A percentile compares a stretch with the other conserved stretches of the same genome.
These are phyloP conservation scores for Trachymyrmex septentrionalis DNA, from an alignment of 1,140 invertebrate genomes.

Conservation along the genomic window DNA sequence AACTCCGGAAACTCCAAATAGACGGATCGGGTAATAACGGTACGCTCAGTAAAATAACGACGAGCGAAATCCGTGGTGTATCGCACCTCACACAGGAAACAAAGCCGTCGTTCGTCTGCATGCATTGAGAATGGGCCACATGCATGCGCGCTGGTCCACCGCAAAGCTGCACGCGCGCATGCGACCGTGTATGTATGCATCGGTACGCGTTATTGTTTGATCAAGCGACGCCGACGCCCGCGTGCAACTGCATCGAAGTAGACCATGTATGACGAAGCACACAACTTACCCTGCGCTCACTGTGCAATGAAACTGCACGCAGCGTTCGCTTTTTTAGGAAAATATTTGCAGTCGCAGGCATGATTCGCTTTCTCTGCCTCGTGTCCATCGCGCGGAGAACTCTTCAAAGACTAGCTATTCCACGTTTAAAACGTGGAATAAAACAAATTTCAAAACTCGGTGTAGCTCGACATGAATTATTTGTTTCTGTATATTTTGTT, in stretches of 20 bases:
- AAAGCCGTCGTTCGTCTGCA: constrained; percentile 28
- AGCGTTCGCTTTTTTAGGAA: background rate
- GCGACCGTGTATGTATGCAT: background rate
- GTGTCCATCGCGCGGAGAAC: constrained; percentile 18
- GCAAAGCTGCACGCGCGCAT: constrained; percentile 32
- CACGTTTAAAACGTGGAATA: background rate
- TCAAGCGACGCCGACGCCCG: constrained; percentile 19
- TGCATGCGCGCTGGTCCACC: constrained; percentile 16
- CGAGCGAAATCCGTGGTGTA: background rate
- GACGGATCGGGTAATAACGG: constrained; percentile 35
- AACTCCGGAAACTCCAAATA: constrained; percentile 25
- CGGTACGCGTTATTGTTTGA: constrained; percentile 58
- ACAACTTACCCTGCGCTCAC: constrained; percentile 23
- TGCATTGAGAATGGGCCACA: background rate
- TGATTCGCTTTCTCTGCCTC: constrained; percentile 2
- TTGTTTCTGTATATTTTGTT: constrained; percentile 23
- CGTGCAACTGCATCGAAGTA: constrained; percentile 33
- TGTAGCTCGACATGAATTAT: constrained; percentile 18
- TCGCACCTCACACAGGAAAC: constrained; percentile 31
- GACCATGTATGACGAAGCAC: constrained; percentile 23
- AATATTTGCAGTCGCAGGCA: constrained; percentile 29
- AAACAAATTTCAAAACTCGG: constrained; percentile 31
- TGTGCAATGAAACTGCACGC: constrained; percentile 21
- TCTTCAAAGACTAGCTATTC: constrained; percentile 43
- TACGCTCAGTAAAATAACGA: constrained; percentile 29